Conservation (phyloP, 2,113 vertebrate species). For the Chlorodrepanis virens region DNA sequence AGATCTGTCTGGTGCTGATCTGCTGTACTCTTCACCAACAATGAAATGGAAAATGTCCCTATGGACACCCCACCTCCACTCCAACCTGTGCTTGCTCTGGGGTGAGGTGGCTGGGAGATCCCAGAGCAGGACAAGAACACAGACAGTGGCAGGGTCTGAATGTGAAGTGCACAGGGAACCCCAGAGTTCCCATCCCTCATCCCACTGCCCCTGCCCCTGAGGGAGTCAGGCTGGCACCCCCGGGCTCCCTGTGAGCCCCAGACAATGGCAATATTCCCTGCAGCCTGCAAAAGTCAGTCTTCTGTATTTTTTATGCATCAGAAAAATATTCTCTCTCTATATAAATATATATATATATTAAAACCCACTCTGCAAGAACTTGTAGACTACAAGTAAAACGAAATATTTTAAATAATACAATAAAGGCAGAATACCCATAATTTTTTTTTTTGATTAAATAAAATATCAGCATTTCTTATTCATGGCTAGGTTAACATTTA, state of each 20-base stretch:
- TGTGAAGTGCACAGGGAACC: not conserved
- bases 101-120: not conserved
- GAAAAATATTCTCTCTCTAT: constrained; percentile 39
- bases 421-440: constrained; percentile 65
- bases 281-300: constrained; percentile 4
- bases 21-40: not conserved
- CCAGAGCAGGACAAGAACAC: not conserved
- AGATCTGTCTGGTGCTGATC: not conserved
- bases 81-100: not conserved
- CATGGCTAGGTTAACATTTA: constrained; percentile 72
- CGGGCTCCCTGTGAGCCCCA: not conserved
- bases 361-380: not conserved
- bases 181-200: constrained; percentile 10
- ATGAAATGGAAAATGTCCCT: not conserved
- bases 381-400: constrained; percentile 58
- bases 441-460: constrained; percentile 74
- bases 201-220: not conserved
- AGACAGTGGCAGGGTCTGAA: constrained; percentile 24
- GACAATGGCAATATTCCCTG: not conserved
- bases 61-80: not conserved
- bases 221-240: too few relatives aligned
- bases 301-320: constrained; percentile 59
- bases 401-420: constrained; percentile 72
- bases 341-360: not conserved
- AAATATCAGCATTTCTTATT: constrained; percentile 78